Evolutionary conservation across 2,797 vertebrate genomes (phyloP).

Genomic region (Sarcoramphus papa): DNA sequence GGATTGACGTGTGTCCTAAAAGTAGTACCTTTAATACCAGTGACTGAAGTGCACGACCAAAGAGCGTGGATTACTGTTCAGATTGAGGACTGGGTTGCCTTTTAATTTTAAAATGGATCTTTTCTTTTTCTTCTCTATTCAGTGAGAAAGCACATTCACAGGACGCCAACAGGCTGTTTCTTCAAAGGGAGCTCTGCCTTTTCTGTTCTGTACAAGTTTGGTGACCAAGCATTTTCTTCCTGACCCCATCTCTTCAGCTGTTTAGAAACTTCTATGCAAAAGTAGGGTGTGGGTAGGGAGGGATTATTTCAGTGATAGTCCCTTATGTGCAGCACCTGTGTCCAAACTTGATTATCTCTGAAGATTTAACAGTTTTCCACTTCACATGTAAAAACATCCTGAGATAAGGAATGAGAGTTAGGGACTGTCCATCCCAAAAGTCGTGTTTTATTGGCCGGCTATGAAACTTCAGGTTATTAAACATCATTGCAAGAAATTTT

Average conservation of each 20-base stretch:
- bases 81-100: background rate
- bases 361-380: background rate
- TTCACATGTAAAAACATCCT: background rate
- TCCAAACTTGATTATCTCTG: background rate
- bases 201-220: background rate
- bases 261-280: background rate
- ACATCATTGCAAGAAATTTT: background rate
- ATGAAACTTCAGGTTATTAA: too few relatives aligned
- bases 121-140: background rate
- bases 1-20: background rate
- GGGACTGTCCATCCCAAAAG: background rate
- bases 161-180: background rate
- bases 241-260: background rate
- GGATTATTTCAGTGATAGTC: background rate
- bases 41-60: background rate
- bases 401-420: background rate
- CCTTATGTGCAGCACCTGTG: background rate
- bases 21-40: background rate
- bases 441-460: too few relatives aligned
- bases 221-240: background rate
- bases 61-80: background rate
- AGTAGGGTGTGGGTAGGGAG: background rate
- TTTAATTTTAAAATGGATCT: background rate
- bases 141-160: background rate
- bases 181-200: background rate